Percentiles rank a stretch among this genome's conserved stretches.
Conservation (phyloP, 1,140 invertebrate genomes). For the Magallana gigas region DNA sequence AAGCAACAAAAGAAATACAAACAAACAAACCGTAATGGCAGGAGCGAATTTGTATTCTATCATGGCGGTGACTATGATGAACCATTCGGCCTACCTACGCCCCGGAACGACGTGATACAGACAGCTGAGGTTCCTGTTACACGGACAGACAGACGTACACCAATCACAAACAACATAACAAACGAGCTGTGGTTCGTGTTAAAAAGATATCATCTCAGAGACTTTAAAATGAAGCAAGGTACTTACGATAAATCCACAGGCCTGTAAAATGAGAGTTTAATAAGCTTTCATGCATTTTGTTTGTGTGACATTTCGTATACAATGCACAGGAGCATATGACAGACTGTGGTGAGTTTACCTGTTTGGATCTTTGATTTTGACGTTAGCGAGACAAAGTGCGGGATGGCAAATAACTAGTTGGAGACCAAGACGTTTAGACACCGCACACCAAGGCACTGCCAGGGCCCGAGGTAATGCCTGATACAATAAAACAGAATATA, state of each 20-base stretch:
- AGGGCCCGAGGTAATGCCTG: slow-evolving; percentile 69
- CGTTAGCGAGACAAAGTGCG: slow-evolving; percentile 70
- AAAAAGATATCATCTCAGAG: too few species aligned
- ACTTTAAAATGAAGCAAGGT: neutral
- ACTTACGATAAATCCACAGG: slow-evolving; percentile 12
- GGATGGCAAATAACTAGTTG: slow-evolving; percentile 70
- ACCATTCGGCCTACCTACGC: slow-evolving; percentile 68
- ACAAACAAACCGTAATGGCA: slow-evolving; percentile 63
- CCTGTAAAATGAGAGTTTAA: neutral
- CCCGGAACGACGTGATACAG: slow-evolving; percentile 68
- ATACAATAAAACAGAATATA: slow-evolving; percentile 23
- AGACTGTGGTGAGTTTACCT: slow-evolving; percentile 44
- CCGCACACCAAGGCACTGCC: slow-evolving; percentile 70
- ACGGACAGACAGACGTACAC: neutral
- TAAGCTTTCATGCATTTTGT: neutral
- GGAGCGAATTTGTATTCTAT: slow-evolving; percentile 70
- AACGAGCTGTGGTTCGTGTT: too few species aligned
- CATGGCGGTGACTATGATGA: slow-evolving; percentile 67
- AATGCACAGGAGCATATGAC: neutral
- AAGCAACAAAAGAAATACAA: neutral
- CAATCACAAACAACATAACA: neutral
- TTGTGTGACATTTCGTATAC: neutral
- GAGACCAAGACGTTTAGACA: slow-evolving; percentile 70
- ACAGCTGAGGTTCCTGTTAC: slow-evolving; percentile 65
- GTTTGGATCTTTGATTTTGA: slow-evolving; percentile 61